A percentile compares a stretch with the other conserved stretches of the same genome.
phyloP scores from a whole-genome alignment of 2,113 vertebrate species.

The Silurus meridionalis region DNA sequence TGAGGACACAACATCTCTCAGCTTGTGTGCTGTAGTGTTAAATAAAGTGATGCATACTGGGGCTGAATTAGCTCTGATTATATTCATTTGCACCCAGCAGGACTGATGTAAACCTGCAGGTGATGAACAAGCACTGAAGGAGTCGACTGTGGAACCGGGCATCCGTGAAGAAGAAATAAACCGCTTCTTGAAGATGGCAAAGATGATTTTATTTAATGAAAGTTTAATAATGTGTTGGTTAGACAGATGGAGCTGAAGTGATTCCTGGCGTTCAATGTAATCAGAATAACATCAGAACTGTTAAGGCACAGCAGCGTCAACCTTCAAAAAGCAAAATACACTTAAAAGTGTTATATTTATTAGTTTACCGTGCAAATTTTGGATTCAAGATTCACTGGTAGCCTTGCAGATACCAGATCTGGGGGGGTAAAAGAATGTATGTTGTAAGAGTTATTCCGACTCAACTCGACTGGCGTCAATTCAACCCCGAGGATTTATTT shows the following conservation, averaged over 20 bases:
- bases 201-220: not conserved
- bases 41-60: not conserved
- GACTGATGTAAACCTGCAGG: slow-evolving; percentile 27
- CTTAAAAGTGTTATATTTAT: not conserved
- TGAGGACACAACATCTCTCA: not conserved
- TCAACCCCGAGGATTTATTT: not conserved
- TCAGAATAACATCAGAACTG: not conserved
- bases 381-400: not conserved
- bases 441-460: not conserved
- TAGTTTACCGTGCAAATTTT: not conserved
- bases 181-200: not conserved
- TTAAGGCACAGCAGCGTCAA: not conserved
- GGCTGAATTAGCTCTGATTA: not conserved
- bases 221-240: not conserved
- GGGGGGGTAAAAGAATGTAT: not conserved
- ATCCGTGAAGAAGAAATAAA: not conserved
- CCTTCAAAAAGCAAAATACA: not conserved
- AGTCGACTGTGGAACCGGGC: not conserved
- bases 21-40: not conserved
- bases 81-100: slow-evolving; percentile 13
- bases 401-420: too few relatives aligned
- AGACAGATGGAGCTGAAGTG: not conserved
- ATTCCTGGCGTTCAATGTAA: not conserved
- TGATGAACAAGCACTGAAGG: slow-evolving; percentile 10
- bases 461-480: not conserved